These are phyloP conservation scores for Mixornis gularis DNA, from an alignment of 2,113 vertebrate species.

Conservation along the genomic window DNA sequence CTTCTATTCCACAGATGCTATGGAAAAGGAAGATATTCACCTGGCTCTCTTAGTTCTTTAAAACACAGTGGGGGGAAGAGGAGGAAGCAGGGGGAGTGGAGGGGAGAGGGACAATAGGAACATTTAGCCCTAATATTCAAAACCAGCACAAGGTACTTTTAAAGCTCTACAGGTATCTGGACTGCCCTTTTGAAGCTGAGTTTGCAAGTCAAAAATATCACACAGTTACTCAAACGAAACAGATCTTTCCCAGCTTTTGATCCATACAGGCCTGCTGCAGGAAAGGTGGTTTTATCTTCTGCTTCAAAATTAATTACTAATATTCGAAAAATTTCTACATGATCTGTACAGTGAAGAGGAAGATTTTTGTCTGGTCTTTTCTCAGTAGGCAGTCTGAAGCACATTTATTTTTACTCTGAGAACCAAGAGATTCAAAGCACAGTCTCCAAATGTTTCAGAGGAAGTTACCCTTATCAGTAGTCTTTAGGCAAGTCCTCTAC, in stretches of 20 bases:
- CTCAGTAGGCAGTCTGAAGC: neutral
- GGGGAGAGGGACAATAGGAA: neutral
- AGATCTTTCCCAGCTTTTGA: neutral
- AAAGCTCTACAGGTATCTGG: neutral
- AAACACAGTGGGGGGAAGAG: fast-evolving
- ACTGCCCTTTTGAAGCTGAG: neutral
- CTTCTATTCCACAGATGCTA: neutral
- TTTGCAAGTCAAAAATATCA: neutral
- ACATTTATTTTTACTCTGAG: neutral
- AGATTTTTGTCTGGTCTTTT: neutral
- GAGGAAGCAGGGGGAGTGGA: neutral
- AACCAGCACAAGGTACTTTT: neutral
- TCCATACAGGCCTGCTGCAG: neutral
- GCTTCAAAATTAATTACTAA: neutral
- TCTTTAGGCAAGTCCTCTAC: neutral
- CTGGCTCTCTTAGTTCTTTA: neutral
- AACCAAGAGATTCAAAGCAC: neutral
- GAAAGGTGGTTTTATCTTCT: neutral
- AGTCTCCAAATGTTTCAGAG: neutral
- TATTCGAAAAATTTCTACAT: neutral
- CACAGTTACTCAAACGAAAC: neutral
- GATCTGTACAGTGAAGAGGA: neutral
- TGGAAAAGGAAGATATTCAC: neutral
- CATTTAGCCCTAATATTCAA: neutral
- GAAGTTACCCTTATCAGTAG: neutral